These are phyloP conservation scores for Addax nasomaculatus DNA, from an alignment of 2,113 vertebrate genomes.

Conservation along the genomic window DNA sequence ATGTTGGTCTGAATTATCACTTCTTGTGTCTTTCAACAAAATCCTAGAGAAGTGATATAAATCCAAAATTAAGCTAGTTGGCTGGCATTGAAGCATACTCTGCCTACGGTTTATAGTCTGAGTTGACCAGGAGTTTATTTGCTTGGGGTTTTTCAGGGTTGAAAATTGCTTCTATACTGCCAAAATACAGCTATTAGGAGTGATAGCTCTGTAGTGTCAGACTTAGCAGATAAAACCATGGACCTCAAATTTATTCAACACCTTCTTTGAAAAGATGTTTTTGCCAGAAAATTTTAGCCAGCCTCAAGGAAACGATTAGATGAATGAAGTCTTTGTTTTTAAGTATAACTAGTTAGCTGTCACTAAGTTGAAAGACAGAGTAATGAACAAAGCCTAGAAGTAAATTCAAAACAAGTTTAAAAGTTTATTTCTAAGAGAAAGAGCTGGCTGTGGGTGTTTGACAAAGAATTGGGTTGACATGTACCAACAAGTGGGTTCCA, in stretches of 20 bases:
- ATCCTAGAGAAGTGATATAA: not conserved
- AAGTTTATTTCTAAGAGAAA: not conserved
- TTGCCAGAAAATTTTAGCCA: slow-evolving; percentile 3
- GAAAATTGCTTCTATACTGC: not conserved
- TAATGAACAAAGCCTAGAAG: not conserved
- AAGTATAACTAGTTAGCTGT: not conserved
- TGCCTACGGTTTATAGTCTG: not conserved
- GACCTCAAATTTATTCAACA: not conserved
- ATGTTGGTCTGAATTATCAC: not conserved
- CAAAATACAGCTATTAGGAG: not conserved
- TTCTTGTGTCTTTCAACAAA: not conserved
- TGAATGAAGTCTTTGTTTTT: not conserved
- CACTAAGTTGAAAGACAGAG: not conserved
- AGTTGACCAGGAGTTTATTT: not conserved
- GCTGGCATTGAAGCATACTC: not conserved
- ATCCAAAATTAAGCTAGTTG: not conserved
- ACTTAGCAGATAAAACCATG: not conserved
- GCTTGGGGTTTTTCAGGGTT: not conserved
- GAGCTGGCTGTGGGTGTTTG: not conserved
- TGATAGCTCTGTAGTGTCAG: not conserved
- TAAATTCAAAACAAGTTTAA: not conserved
- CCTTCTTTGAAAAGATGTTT: not conserved
- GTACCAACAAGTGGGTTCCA: not conserved
- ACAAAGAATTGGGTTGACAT: not conserved
- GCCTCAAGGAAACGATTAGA: not conserved